Percentiles rank a stretch among this genome's conserved stretches.
Conservation (phyloP, 1,140 invertebrate genomes). For the Heliconius congener region DNA sequence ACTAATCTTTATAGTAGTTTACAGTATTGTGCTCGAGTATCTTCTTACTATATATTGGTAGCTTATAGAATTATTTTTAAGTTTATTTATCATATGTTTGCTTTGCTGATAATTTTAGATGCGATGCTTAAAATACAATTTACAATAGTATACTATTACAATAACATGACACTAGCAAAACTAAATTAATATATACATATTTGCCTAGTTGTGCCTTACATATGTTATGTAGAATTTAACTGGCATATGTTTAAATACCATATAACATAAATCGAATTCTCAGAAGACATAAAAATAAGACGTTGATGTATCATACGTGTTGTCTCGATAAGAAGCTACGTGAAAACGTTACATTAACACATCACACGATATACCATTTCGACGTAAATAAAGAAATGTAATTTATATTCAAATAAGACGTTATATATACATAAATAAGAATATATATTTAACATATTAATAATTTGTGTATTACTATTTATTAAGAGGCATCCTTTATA, state of each 20-base stretch:
- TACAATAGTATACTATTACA: no score
- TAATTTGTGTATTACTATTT: background rate
- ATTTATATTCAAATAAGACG: background rate
- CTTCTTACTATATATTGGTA: background rate
- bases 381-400: background rate
- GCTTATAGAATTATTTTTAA: background rate
- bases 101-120: no score
- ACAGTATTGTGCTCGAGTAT: background rate
- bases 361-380: no score
- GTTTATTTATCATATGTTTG: background rate
- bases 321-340: background rate
- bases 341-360: constrained; percentile 1
- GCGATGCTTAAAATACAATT: no score
- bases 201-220: no score
- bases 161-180: no score
- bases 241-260: no score
- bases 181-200: no score
- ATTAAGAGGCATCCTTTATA: background rate
- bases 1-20: background rate
- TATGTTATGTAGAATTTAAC: no score
- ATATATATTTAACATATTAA: background rate
- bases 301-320: background rate
- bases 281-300: background rate
- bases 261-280: background rate
- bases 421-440: background rate